phyloP scores from a whole-genome alignment of 2,888 invertebrate genomes.

The Rhagium mordax region DNA sequence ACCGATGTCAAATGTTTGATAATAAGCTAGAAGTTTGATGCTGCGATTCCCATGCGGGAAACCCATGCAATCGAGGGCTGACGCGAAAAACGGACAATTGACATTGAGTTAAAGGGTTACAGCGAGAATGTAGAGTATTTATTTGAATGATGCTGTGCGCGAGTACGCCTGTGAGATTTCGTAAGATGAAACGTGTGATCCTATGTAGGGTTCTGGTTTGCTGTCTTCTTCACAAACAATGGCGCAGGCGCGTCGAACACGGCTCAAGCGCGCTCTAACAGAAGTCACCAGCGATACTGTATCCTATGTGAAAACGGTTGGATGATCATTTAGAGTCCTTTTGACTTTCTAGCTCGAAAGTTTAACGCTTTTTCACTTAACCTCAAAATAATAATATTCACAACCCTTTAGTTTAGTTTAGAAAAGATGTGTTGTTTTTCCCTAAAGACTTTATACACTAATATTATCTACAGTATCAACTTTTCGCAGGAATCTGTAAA shows the following conservation, averaged over 20 bases:
- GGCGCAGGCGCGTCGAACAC: slow-evolving; percentile 89
- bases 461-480: slow-evolving; percentile 43
- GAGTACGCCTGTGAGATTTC: slow-evolving; percentile 14
- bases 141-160: slow-evolving; percentile 29
- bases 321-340: slow-evolving; percentile 60
- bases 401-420: slow-evolving; percentile 31
- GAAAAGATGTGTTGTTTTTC: slow-evolving; percentile 47
- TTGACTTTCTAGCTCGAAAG: slow-evolving; percentile 60
- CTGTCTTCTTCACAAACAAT: slow-evolving; percentile 93
- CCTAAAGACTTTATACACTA: slow-evolving; percentile 36
- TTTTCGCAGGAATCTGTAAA: slow-evolving; percentile 51
- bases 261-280: slow-evolving; percentile 90
- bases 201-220: slow-evolving; percentile 79
- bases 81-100: slow-evolving; percentile 16
- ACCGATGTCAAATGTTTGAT: too few relatives aligned
- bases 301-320: slow-evolving; percentile 91
- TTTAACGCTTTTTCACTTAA: slow-evolving; percentile 59
- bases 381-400: slow-evolving; percentile 53
- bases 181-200: slow-evolving; percentile 50
- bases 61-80: neutral
- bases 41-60: neutral
- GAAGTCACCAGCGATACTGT: slow-evolving; percentile 91
- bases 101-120: slow-evolving; percentile 33
- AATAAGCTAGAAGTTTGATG: neutral
- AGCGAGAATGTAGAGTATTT: slow-evolving; percentile 25